Percentiles rank a stretch among this genome's conserved stretches.
Evolutionary conservation across 2,113 vertebrate genomes (phyloP).

Genomic region (Irena cyanogastra): DNA sequence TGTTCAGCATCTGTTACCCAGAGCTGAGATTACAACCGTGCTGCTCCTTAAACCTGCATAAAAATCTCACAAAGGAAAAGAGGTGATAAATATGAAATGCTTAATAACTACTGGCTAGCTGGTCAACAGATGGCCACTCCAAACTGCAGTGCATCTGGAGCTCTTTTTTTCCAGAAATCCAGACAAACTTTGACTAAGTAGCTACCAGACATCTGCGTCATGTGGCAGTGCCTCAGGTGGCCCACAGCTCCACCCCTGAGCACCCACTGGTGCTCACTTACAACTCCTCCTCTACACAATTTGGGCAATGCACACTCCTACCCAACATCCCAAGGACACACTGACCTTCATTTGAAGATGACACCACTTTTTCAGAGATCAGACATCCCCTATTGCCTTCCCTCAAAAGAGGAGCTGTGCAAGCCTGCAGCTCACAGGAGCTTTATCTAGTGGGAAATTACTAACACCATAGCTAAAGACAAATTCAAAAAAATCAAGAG

Average conservation of each 20-base stretch:
- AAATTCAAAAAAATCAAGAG: neutral
- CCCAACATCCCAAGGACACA: accelerated
- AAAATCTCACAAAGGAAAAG: neutral
- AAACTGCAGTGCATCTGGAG: neutral
- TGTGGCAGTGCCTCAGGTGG: accelerated
- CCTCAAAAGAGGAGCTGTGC: neutral
- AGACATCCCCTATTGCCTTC: neutral
- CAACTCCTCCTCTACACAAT: accelerated
- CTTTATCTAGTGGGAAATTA: neutral
- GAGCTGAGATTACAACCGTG: neutral
- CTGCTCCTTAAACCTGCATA: neutral
- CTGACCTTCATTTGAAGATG: neutral
- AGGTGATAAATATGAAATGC: neutral
- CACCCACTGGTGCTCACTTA: neutral
- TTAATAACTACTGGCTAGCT: neutral
- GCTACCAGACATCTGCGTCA: accelerated
- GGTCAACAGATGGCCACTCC: neutral
- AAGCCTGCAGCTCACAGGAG: neutral
- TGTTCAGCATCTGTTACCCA: neutral
- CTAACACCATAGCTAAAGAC: neutral
- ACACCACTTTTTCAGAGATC: neutral
- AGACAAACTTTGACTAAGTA: neutral
- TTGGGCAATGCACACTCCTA: accelerated
- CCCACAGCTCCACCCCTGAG: neutral
- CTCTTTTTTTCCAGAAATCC: neutral